phyloP scores from a whole-genome alignment of 2,113 vertebrate genomes.

The Hipposideros armiger region DNA sequence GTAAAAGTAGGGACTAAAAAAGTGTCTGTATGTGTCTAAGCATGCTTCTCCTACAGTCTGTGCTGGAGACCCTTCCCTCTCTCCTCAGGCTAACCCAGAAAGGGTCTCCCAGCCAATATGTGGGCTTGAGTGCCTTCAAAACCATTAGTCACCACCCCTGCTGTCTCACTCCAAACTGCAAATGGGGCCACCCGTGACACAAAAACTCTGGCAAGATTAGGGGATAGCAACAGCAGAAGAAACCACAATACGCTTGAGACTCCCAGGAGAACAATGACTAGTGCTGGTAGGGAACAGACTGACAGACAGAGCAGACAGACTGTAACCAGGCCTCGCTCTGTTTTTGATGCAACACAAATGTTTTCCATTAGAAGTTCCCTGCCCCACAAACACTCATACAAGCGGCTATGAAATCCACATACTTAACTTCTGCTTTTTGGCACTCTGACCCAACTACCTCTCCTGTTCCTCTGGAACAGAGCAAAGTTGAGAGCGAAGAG shows the following conservation, averaged over 20 bases:
- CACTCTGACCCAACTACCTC: conserved; percentile 72
- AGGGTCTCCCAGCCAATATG: conserved; percentile 47
- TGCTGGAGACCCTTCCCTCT: conserved; percentile 33
- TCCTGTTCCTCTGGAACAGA: conserved; percentile 68
- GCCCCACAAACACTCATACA: conserved; percentile 78
- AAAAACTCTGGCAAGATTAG: conserved; percentile 78
- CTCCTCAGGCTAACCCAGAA: conserved; percentile 15
- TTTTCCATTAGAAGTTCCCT: conserved; percentile 78
- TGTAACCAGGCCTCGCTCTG: conserved; percentile 74
- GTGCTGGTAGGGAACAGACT: conserved; percentile 78
- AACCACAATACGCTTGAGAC: conserved; percentile 71
- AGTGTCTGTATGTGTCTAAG: not conserved
- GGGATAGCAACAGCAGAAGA: conserved; percentile 74
- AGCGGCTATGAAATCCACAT: conserved; percentile 66
- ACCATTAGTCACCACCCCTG: conserved; percentile 74
- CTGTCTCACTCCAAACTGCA: conserved; percentile 69
- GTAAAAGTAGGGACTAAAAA: conserved; percentile 33
- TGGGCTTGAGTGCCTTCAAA: conserved; percentile 65
- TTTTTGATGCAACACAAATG: conserved; percentile 78
- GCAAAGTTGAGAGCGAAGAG: conserved; percentile 65
- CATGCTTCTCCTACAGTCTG: conserved; percentile 31
- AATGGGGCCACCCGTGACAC: conserved; percentile 74
- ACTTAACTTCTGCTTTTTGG: conserved; percentile 73
- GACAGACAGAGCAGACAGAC: conserved; percentile 74
- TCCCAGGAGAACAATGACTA: conserved; percentile 80